Base-by-base conservation (phyloP, 2,888 invertebrate genomes). In the Phengaris alcon region DNA sequence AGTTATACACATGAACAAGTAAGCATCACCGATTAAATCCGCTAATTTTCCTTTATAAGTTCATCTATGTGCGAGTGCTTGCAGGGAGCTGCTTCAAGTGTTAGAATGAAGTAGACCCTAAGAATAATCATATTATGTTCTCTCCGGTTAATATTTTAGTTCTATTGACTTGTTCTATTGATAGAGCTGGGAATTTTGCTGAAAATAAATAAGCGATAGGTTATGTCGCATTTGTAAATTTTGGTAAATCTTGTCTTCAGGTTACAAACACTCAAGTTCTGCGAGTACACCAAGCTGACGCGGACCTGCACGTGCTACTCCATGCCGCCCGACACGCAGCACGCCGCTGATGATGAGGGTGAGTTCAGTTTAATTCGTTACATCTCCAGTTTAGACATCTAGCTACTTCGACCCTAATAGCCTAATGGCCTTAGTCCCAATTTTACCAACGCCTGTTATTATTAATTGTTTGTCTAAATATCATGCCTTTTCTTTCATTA, bases 1-100 rank as follows among this genome's bases (percentile, higher is more conserved):
- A 0, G 97, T 98, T 55, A 96, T 98, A 81, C 98, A 98, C 88
- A 98, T 98, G 98, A 96, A 96, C 81, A 93, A 93, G 94, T 94
- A 76, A 88, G 90, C 86, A 51, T 68, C 6, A 7, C 6, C 48
- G 48, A 48, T 48, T 6, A 48, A 6, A 48, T 48, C 48, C 48
- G 48, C 1, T 48, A 35, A 35, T 35, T 35, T 35, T 35, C 35
- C 4, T 48, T 48, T 48, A 48, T 48, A 48, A 48, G 48, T 48
- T 6, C 35, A 35, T 35, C 48, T 46, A 46, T 46, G 46, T 46
- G 46, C 46, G 46, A 4, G 46, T 46, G 22, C 22, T 22, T 22
- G 22, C 22, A 22, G 22, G 22, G 22, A 1, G 46, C 46, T 6
- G 7, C 10, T 22, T 55, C 4, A 35, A 55, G 3, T 12, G 52